Evolutionary conservation across 1,140 invertebrate species (phyloP).

Genomic region (Drosophila nebulosa): DNA sequence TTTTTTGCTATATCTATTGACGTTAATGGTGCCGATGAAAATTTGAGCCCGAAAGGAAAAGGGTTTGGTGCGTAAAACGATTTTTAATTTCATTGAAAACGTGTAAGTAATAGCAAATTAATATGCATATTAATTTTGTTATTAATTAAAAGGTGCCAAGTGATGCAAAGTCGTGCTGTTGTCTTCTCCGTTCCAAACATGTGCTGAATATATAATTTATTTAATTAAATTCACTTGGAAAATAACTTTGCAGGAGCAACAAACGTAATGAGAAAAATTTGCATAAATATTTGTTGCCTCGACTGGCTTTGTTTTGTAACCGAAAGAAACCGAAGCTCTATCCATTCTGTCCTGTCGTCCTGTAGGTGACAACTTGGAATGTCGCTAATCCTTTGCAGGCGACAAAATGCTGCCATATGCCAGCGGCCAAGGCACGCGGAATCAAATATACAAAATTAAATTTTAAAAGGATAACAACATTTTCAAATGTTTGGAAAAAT

Average conservation of each 20-base stretch:
- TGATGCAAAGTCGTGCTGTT: not conserved
- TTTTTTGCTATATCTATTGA: not conserved
- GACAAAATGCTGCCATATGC: conserved; percentile 62
- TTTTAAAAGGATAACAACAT: conserved; percentile 71
- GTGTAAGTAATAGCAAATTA: conserved; percentile 51
- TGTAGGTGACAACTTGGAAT: conserved; percentile 32
- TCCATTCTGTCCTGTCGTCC: not conserved
- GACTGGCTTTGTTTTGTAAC: conserved; percentile 41
- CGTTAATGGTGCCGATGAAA: not conserved
- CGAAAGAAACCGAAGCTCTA: conserved; percentile 56
- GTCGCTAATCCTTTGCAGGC: conserved; percentile 61
- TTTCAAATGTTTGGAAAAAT: conserved; percentile 69
- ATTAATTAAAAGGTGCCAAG: conserved; percentile 58
- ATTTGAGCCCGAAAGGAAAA: not conserved
- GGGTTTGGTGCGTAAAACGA: not conserved
- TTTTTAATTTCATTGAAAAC: conserved; percentile 12
- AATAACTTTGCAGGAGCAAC: conserved; percentile 65
- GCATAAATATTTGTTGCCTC: conserved; percentile 63
- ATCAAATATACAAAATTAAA: conserved; percentile 58
- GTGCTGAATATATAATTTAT: conserved; percentile 73
- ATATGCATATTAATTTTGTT: conserved; percentile 27
- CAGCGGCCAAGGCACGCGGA: conserved; percentile 9
- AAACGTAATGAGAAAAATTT: conserved; percentile 74
- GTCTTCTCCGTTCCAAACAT: conserved; percentile 40
- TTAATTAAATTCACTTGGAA: conserved; percentile 77